Percentiles rank a stretch among this genome's conserved stretches.
phyloP scores from a whole-genome alignment of 2,888 invertebrate species.

The Tipula unca region DNA sequence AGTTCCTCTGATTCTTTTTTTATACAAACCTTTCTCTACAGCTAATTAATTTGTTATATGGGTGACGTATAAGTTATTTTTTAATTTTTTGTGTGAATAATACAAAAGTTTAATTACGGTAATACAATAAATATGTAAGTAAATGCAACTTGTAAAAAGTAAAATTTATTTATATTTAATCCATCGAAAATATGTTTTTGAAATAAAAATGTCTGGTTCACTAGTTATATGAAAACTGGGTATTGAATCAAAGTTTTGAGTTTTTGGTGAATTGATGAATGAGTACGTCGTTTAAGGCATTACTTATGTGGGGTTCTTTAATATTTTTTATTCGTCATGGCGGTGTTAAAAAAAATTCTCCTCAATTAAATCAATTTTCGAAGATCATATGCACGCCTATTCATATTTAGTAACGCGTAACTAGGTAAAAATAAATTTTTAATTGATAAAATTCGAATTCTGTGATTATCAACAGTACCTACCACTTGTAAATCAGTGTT shows the following conservation, averaged over 20 bases:
- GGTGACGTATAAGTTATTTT: neutral
- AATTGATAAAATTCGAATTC: neutral
- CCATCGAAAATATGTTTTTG: neutral
- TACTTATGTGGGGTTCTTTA: neutral
- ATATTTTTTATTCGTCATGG: constrained; percentile 16
- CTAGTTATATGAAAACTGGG: neutral
- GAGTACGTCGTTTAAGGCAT: neutral
- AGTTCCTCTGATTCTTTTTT: constrained; percentile 3
- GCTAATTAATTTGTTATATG: neutral
- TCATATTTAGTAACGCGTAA: neutral
- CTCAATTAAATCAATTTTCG: neutral
- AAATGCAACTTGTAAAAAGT: neutral
- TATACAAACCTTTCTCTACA: neutral
- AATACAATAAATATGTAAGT: constrained; percentile 8
- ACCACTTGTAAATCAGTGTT: neutral
- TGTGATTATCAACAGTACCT: neutral
- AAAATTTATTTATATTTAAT: neutral
- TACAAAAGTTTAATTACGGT: neutral
- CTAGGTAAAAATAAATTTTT: neutral
- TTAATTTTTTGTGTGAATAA: neutral
- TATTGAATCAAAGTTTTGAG: neutral
- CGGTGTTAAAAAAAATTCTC: neutral
- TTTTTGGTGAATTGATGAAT: constrained; percentile 9
- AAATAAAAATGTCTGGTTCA: neutral
- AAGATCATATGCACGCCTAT: neutral